Conservation (phyloP, 2,888 invertebrate genomes). For the Eubasilissa splendida region DNA sequence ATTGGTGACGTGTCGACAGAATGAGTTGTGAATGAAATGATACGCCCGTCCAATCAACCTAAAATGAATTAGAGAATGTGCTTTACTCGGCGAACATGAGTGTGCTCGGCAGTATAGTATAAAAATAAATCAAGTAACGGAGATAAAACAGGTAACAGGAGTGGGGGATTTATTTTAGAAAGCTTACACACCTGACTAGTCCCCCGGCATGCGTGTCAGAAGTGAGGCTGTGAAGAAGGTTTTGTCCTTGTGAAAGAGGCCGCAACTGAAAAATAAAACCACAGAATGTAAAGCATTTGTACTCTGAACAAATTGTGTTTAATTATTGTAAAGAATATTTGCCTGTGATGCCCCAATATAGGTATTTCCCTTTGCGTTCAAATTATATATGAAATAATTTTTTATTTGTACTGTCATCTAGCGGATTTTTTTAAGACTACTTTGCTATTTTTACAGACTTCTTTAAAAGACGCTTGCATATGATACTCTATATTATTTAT, state of each 20-base stretch:
- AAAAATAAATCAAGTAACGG: slow-evolving; percentile 28
- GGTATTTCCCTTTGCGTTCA: no score
- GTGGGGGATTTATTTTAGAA: slow-evolving; percentile 38
- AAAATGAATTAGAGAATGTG: slow-evolving; percentile 50
- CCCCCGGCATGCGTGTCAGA: slow-evolving; percentile 54
- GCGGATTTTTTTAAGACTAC: no score
- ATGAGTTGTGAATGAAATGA: slow-evolving; percentile 43
- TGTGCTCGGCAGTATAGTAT: neutral
- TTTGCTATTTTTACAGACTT: no score
- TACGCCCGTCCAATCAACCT: slow-evolving; percentile 51
- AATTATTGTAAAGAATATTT: no score
- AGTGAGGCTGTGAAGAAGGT: slow-evolving; percentile 65
- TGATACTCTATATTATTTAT: no score
- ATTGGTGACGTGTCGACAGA: slow-evolving; percentile 32
- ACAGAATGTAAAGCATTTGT: neutral
- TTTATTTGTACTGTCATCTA: no score
- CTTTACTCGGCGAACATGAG: slow-evolving; percentile 29
- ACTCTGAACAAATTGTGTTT: no score
- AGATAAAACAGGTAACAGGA: neutral
- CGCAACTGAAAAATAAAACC: slow-evolving; percentile 67
- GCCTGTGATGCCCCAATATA: no score
- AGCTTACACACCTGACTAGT: slow-evolving; percentile 54
- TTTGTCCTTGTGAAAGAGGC: slow-evolving; percentile 74
- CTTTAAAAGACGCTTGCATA: no score
- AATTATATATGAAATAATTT: no score